Evolutionary conservation across 2,888 invertebrate genomes (phyloP), one percentile per base, ranked within the genome.

Genomic region (Tanypteryx hageni): DNA sequence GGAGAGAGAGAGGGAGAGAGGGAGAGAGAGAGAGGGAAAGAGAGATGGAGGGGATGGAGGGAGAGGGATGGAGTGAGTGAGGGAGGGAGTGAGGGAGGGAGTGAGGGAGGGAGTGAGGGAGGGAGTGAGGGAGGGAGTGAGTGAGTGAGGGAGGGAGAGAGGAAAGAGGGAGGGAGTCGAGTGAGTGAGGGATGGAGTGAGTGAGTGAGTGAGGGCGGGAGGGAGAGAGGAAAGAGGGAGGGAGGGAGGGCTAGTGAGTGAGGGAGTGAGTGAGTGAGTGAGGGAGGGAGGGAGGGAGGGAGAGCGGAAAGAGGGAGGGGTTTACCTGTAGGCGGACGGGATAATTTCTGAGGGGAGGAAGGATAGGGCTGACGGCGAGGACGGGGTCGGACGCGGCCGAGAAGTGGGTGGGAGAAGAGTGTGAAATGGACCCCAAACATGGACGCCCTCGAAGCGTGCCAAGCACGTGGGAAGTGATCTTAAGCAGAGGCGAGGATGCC

Each of bases 361-460:
- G 44, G n/a, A n/a, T n/a, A n/a, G n/a, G n/a, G 64, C 64, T 64
- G 64, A 7, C 64, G 64, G 64, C 44, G 44, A 44, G 44, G 44
- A 44, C 44, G 64, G 16, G 8, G 64, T 16, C 8, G 64, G 7
- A 64, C n/a, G 64, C 18, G 64, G 64, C 16, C 64, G 76, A 13
- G 22, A 5, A 44, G 44, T 44, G 44, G 44, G 44, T 44, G 44
- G 44, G 44, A 44, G 44, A 44, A 3, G 44, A 44, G 44, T 44
- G 76, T 76, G 76, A 76, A 76, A 76, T 76, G 76, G 27, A 27
- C 76, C 76, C n/a, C 76, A 76, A 76, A 76, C 76, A 76, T 76
- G 76, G 76, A 22, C 22, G 76, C 76, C n/a, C 44, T 9, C 27
- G 22, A 27, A 76, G 76, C 27, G 76, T 76, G 76, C 76, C 76